Base-by-base conservation (phyloP, 2,113 vertebrate genomes). In the Leucoraja erinaceus region DNA sequence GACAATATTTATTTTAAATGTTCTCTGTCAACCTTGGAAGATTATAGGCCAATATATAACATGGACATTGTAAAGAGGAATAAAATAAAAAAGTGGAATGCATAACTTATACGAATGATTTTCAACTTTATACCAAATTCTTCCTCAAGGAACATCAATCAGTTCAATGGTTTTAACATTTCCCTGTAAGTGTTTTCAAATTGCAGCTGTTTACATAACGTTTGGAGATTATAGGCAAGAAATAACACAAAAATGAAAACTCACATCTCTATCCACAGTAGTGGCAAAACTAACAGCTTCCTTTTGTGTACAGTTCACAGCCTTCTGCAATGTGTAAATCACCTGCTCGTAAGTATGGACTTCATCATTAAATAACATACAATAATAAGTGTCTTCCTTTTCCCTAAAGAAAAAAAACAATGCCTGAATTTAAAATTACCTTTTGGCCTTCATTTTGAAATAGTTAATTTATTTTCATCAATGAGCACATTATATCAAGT, bases 341-440 rank as follows among this genome's bases (percentile, higher is more conserved):
- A 99, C 99, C 95, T 99, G 98, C 33, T 99, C 99, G 38, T 99
- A 99, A 0, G 99, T 99, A 94, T 99, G 99, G 86, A 99, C 98
- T 94, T 99, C 99, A 94, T 99, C 99, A 93, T 99, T 99, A 94
- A 99, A 99, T 94, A 99, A 95, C 98, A 99, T 99, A 95, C 99
- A 99, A 94, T 97, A 99, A 94, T 98, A 99, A 38, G 96, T 98
- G 95, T 99, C 98, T 93, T 94, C 97, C 94, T 96, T 97, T 88
- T 97, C 97, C 93, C 99, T 99, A 95, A 93, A 74, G 47, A 93
- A 84, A 92, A 84, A 92, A 93, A 28, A n/a, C 14, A n/a, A 66
- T 75, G 70, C 14, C 6, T 22, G 54, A 54, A 54, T 16, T 93
- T 93, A 25, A 63, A 9, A 47, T 54, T 83, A n/a, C 8, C 81